Evolutionary conservation across 2,113 vertebrate genomes (phyloP).

Genomic region (Anguilla rostrata): DNA sequence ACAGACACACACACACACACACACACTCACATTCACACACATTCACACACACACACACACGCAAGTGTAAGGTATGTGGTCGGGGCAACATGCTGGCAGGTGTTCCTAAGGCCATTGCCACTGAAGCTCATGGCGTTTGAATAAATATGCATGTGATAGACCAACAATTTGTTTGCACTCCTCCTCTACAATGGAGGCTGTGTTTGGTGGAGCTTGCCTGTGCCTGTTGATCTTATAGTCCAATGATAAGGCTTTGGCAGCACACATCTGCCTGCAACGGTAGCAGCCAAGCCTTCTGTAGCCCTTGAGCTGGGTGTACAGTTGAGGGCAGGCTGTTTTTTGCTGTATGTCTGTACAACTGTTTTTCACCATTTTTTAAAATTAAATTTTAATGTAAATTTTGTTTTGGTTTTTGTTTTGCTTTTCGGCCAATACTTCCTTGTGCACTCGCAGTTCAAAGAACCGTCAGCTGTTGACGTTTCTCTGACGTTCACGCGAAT

Average conservation of each 20-base stretch:
- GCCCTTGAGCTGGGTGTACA: conserved; percentile 39
- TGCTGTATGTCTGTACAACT: neutral
- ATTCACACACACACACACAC: neutral
- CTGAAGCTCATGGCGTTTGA: neutral
- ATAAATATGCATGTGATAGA: neutral
- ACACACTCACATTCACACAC: neutral
- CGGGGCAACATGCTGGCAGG: neutral
- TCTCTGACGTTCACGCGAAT: neutral
- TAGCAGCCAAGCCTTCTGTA: conserved; percentile 48
- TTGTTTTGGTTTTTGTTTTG: neutral
- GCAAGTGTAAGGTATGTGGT: neutral
- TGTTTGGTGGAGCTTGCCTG: conserved; percentile 38
- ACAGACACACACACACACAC: too few species aligned
- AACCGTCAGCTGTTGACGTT: neutral
- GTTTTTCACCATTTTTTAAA: neutral
- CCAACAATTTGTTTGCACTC: neutral
- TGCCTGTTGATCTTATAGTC: conserved; percentile 49
- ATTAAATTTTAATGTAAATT: neutral
- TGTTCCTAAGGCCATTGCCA: neutral
- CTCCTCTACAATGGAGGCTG: conserved; percentile 30
- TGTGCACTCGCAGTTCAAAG: neutral
- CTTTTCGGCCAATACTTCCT: neutral
- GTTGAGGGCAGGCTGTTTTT: neutral
- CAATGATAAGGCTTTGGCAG: conserved; percentile 49
- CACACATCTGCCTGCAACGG: conserved; percentile 43